Conservation (phyloP, 2,888 invertebrate species). For the Hirtodrosophila duncani region DNA sequence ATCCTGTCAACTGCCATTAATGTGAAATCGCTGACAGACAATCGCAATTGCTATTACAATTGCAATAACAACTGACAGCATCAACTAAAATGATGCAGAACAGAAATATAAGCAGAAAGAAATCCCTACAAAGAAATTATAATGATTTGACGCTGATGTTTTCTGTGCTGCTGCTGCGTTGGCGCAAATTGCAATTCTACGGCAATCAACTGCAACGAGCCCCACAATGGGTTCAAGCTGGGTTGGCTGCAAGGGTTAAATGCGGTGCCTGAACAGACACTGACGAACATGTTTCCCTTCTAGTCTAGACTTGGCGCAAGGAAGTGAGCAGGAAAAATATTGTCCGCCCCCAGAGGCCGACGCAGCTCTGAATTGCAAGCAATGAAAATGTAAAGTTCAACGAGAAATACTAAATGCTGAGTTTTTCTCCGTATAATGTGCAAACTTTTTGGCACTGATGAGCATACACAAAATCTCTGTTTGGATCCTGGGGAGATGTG, state of each 20-base stretch:
- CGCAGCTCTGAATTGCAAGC: constrained; percentile 47
- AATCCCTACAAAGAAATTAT: constrained; percentile 64
- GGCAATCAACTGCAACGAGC: constrained; percentile 55
- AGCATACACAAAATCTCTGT: constrained; percentile 29
- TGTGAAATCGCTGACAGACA: constrained; percentile 8
- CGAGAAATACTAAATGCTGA: background rate
- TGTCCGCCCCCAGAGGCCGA: constrained; percentile 28
- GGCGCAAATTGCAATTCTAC: constrained; percentile 72
- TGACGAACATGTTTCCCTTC: constrained; percentile 69
- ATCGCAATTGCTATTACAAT: constrained; percentile 24
- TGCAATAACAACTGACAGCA: constrained; percentile 7
- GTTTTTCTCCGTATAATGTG: too few relatives aligned
- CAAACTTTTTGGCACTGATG: constrained; percentile 35
- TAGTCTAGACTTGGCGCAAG: constrained; percentile 27
- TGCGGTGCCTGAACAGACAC: constrained; percentile 58
- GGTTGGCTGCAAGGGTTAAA: constrained; percentile 54
- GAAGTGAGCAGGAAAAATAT: constrained; percentile 66
- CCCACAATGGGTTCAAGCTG: constrained; percentile 15
- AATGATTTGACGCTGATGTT: constrained; percentile 72
- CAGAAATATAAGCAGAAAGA: constrained; percentile 14
- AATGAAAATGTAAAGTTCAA: constrained; percentile 62
- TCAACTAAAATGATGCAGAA: background rate
- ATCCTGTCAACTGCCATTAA: constrained; percentile 19
- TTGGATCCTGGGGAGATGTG: constrained; percentile 13
- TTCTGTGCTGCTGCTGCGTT: constrained; percentile 64